Conservation (phyloP, 2,113 vertebrate genomes). For the Carassius gibelio region DNA sequence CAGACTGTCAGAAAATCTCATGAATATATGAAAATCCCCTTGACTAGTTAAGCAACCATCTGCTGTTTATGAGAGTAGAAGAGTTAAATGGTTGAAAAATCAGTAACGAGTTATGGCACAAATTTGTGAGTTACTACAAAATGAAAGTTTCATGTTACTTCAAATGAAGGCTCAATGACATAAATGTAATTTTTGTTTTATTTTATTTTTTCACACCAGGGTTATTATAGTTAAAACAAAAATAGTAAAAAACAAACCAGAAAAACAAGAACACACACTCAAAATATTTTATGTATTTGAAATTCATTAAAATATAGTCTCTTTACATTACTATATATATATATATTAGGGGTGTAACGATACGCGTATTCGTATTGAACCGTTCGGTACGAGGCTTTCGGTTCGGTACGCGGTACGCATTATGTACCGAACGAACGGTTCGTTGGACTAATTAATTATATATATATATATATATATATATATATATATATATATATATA, state of each 20-base stretch:
- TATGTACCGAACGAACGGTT: no score
- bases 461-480: no score
- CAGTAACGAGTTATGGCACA: neutral
- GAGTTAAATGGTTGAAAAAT: neutral
- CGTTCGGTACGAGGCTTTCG: no score
- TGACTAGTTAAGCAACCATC: slow-evolving; percentile 20
- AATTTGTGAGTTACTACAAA: neutral
- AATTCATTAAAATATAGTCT: no score
- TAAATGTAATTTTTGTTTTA: neutral
- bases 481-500: no score
- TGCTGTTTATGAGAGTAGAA: slow-evolving; percentile 2
- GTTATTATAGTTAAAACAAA: neutral
- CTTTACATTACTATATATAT: no score
- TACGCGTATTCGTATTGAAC: no score
- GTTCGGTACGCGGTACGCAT: no score
- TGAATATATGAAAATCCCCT: neutral
- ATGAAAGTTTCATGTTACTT: neutral
- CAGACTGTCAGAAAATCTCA: slow-evolving; percentile 14
- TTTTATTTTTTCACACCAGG: neutral
- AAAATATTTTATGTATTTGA: no score
- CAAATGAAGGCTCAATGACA: neutral
- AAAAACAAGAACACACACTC: no score
- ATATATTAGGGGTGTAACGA: no score
- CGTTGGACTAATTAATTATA: no score
- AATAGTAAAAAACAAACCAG: neutral